These are phyloP conservation scores for Diplolepis rosae DNA, from an alignment of 2,888 invertebrate genomes.

Conservation along the genomic window DNA sequence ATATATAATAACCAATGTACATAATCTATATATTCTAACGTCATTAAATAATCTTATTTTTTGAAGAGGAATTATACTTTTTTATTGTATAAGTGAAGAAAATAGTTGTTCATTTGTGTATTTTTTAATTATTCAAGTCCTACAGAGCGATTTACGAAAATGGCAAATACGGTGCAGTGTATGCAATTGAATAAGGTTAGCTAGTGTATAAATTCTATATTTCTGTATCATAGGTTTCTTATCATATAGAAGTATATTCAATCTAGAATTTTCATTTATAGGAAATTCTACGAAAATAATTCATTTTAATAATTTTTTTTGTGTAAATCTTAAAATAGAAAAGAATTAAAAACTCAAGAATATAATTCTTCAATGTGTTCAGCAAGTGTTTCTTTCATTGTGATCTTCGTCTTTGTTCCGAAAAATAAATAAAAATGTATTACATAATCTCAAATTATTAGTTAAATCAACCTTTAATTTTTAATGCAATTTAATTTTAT, in stretches of 20 bases:
- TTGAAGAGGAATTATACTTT: not conserved
- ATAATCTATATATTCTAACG: conserved; percentile 7
- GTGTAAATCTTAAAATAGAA: not conserved
- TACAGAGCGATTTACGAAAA: not conserved
- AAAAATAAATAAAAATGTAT: conserved; percentile 21
- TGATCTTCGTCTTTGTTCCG: conserved; percentile 2
- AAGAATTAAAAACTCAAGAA: not conserved
- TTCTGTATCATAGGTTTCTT: conserved; percentile 21
- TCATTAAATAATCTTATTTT: not conserved
- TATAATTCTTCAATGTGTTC: conserved; percentile 4
- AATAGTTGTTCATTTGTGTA: conserved; percentile 15
- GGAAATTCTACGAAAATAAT: not conserved
- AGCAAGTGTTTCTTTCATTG: not conserved
- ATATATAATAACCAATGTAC: conserved; percentile 6
- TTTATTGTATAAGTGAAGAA: not conserved
- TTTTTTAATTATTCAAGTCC: not conserved
- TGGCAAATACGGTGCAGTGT: conserved; percentile 17
- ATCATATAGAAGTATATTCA: not conserved
- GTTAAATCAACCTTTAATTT: too few species aligned
- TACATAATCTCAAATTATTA: too few species aligned
- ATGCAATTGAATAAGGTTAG: conserved; percentile 27
- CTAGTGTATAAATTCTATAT: not conserved
- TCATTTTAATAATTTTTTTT: not conserved
- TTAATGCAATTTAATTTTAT: not conserved
- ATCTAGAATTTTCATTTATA: not conserved